These are phyloP conservation scores for Ametastegia equiseti DNA, from an alignment of 2,888 invertebrate species.

Conservation along the genomic window DNA sequence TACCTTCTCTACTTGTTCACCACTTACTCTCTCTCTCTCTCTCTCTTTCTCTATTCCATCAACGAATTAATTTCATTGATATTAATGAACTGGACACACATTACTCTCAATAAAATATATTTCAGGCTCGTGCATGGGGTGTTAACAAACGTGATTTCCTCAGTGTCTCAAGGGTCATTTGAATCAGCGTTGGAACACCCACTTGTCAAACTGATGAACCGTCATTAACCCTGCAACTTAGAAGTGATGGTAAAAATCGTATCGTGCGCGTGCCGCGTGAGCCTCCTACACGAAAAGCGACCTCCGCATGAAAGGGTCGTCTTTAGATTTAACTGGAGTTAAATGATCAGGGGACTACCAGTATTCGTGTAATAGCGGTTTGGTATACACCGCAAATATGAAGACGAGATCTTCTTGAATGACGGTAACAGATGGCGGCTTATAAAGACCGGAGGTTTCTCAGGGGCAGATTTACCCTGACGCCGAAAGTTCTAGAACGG, in stretches of 20 bases:
- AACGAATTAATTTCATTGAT: conserved; percentile 64
- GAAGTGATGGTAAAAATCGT: neutral
- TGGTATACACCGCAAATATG: neutral
- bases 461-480: conserved; percentile 27
- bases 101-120: conserved; percentile 58
- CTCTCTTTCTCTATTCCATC: conserved; percentile 54
- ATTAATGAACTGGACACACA: conserved; percentile 62
- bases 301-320: neutral
- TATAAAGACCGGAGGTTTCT: conserved; percentile 11
- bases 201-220: conserved; percentile 30
- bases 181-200: conserved; percentile 15
- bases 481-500: conserved; percentile 23
- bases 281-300: too few species aligned
- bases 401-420: neutral
- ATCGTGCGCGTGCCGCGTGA: too few species aligned
- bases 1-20: neutral
- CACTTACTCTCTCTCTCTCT: neutral
- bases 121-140: conserved; percentile 49
- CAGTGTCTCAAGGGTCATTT: neutral
- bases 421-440: neutral
- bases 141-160: conserved; percentile 60
- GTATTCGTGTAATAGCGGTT: too few species aligned
- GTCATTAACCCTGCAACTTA: neutral
- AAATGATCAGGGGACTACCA: neutral
- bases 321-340: conserved; percentile 10